A percentile compares a stretch with the other conserved stretches of the same genome.
Evolutionary conservation across 2,797 vertebrate species (phyloP).

Genomic region (Enteromius trimaculatus): DNA sequence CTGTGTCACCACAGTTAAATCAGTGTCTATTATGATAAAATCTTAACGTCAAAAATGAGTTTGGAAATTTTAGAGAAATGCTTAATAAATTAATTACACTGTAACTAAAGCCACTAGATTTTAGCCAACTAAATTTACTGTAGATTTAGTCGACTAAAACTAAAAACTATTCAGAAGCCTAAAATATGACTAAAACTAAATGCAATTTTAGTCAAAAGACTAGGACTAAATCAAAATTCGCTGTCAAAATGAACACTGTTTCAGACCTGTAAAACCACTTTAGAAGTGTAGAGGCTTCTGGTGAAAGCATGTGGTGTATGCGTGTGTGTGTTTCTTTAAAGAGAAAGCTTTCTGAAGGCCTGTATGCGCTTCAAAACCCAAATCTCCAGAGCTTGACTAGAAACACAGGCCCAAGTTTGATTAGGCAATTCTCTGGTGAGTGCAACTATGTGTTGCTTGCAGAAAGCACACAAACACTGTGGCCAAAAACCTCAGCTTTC

Average conservation of each 20-base stretch:
- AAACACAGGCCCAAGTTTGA: conserved; percentile 60
- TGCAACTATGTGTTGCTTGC: conserved; percentile 62
- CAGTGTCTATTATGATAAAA: no score
- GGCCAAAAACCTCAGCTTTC: conserved; percentile 63
- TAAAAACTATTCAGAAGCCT: no score
- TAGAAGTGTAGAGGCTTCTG: not conserved
- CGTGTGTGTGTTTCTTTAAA: conserved; percentile 35
- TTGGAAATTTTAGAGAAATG: no score
- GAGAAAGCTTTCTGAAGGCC: conserved; percentile 42
- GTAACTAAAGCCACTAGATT: no score
- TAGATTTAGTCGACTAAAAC: no score
- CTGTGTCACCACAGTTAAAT: no score
- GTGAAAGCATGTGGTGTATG: conserved; percentile 9
- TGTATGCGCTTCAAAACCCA: conserved; percentile 48
- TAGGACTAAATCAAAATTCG: no score
- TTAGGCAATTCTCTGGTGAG: conserved; percentile 58
- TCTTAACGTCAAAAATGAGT: no score
- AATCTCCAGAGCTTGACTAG: conserved; percentile 55
- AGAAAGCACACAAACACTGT: conserved; percentile 53
- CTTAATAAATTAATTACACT: no score
- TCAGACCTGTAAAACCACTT: conserved; percentile 5
- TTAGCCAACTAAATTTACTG: no score
- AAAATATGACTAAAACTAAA: no score
- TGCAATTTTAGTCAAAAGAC: no score
- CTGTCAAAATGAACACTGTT: not conserved